Evolutionary conservation across 2,797 vertebrate genomes (phyloP), one percentile per base, ranked within the genome.

Genomic region (Sphaeramia orbicularis): DNA sequence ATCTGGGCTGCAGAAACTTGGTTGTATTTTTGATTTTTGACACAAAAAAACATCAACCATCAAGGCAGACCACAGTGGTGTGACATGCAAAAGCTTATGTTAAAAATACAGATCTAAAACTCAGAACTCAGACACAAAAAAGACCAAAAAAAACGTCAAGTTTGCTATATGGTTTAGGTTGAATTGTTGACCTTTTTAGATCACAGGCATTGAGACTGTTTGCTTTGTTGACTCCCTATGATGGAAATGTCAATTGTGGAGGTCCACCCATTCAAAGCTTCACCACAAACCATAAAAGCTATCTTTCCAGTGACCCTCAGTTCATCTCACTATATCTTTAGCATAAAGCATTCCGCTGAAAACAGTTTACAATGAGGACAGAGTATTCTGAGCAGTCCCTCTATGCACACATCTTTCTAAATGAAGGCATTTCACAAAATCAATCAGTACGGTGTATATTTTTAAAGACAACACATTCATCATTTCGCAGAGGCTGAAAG

Each of bases 71-170:
- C 24, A 51, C 9, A 52, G 53, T 57, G 45, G 19, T 21, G 19
- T 60, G 38, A 55, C 62, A 60, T 43, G 37, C 11, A 12, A 44
- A 57, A 11, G 5, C 11, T 9, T 24, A 9, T 56, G 43, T 35
- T 57, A 12, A 40, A 51, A 43, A 40, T n/a, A 49, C 7, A 42
- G 1, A 42, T 8, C 14, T 6, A 27, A 13, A 42, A 37, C 11
- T 54, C 62, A 27, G 24, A 27, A 2, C 18, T 16, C 47, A 11
- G 10, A 35, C 2, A 7, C 10, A 49, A 41, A 42, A 42, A 4
- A 40, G 38, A 6, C 12, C 41, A 13, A 41, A 41, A 41, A 3
- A 41, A 38, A 38, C 7, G 42, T 18, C 15, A 44, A 10, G 15
- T 9, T 16, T 16, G n/a, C 16, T 15, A 44, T 7, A 44, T 44